These are phyloP conservation scores for Torymus auratus DNA, from an alignment of 2,888 invertebrate genomes.

Conservation along the genomic window DNA sequence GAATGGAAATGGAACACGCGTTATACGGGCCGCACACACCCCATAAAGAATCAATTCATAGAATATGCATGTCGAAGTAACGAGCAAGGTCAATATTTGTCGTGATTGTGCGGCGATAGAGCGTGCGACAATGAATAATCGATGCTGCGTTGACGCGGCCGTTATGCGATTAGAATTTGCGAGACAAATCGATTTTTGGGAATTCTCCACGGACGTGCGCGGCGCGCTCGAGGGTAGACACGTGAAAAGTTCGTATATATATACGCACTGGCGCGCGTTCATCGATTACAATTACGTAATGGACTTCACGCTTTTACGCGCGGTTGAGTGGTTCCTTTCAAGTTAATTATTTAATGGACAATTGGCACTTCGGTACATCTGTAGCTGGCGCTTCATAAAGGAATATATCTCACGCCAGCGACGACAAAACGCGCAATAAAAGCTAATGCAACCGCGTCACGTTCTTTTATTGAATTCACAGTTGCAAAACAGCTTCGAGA, in stretches of 20 bases:
- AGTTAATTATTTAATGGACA: neutral
- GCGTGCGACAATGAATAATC: slow-evolving; percentile 66
- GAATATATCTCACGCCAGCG: no score
- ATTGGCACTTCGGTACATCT: neutral
- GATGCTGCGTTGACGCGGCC: slow-evolving; percentile 51
- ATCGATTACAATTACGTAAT: slow-evolving; percentile 33
- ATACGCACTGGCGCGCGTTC: no score
- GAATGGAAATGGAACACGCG: slow-evolving; percentile 42
- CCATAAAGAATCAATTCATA: slow-evolving; percentile 72
- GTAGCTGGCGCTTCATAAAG: no score
- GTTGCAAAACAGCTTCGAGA: no score
- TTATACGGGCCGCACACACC: slow-evolving; percentile 19
- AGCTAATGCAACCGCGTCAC: no score
- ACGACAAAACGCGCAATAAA: no score
- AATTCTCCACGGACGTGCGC: slow-evolving; percentile 4
- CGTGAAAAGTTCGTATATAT: no score
- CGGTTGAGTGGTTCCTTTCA: neutral
- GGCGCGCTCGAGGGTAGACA: no score
- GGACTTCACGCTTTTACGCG: neutral
- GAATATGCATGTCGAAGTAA: slow-evolving; percentile 63
- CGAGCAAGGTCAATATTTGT: slow-evolving; percentile 70
- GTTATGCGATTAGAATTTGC: slow-evolving; percentile 44
- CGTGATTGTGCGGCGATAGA: slow-evolving; percentile 64
- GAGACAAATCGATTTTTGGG: slow-evolving; percentile 40
- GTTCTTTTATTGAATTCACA: no score